phyloP scores from a whole-genome alignment of 2,888 invertebrate species.

The Toxonevra muliebris region DNA sequence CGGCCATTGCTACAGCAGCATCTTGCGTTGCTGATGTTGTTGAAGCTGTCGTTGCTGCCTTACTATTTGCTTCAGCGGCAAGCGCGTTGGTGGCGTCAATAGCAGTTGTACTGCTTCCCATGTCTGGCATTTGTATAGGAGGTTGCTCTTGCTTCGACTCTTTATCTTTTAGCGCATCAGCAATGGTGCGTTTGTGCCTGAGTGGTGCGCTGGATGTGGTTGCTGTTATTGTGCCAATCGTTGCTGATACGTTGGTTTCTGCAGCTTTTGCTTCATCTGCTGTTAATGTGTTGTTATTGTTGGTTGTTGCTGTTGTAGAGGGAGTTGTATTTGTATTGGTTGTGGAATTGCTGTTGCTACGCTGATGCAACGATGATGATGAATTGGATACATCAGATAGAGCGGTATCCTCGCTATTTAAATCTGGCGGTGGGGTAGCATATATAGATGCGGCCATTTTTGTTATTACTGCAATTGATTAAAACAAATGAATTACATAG shows the following conservation, averaged over 20 bases:
- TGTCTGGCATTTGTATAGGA: slow-evolving; percentile 41
- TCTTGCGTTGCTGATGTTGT: slow-evolving; percentile 19
- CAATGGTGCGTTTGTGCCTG: slow-evolving; percentile 42
- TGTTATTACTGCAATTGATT: slow-evolving; percentile 56
- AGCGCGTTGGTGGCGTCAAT: slow-evolving; percentile 28
- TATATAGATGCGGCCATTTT: slow-evolving; percentile 66
- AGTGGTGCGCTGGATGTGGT: slow-evolving; percentile 35
- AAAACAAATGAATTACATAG: neutral
- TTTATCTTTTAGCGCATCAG: slow-evolving; percentile 43
- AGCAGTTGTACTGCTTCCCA: slow-evolving; percentile 55
- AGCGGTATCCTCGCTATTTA: slow-evolving; percentile 66
- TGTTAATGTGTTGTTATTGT: slow-evolving; percentile 31
- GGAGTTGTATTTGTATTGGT: slow-evolving; percentile 39
- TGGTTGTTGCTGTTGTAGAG: slow-evolving; percentile 35
- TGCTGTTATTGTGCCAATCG: slow-evolving; percentile 40
- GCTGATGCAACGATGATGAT: slow-evolving; percentile 58
- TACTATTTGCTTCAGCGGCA: neutral
- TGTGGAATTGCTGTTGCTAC: slow-evolving; percentile 43
- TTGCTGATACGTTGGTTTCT: slow-evolving; percentile 41
- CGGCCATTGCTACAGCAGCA: slow-evolving; percentile 47
- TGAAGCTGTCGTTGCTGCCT: neutral
- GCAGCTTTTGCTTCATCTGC: slow-evolving; percentile 24
- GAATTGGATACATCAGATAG: slow-evolving; percentile 65
- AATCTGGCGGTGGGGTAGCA: slow-evolving; percentile 65
- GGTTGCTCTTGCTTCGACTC: slow-evolving; percentile 17